A percentile compares a stretch with the other conserved stretches of the same genome.
These are phyloP conservation scores for Mythimna ferrago DNA, from an alignment of 2,888 invertebrate species.

Conservation along the genomic window DNA sequence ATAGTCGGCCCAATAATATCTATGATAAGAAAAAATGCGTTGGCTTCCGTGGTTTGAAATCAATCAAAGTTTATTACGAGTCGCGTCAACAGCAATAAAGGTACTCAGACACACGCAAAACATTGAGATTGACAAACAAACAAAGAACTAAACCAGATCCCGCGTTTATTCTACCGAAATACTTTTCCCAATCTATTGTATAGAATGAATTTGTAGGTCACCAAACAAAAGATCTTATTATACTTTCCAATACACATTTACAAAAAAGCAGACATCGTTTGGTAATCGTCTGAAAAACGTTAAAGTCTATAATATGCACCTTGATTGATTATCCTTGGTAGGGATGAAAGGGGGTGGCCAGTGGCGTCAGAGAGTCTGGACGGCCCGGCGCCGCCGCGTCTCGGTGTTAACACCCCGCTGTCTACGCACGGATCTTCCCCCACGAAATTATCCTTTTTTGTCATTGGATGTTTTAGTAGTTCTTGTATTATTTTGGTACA, in stretches of 20 bases:
- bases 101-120: conserved; percentile 17
- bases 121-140: conserved; percentile 15
- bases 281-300: conserved; percentile 17
- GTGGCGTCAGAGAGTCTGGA: conserved; percentile 57
- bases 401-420: conserved; percentile 21
- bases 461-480: neutral
- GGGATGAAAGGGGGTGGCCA: conserved; percentile 1
- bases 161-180: neutral
- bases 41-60: conserved; percentile 20
- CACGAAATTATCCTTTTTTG: conserved; percentile 12
- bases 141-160: neutral
- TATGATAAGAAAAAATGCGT: neutral
- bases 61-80: conserved; percentile 16
- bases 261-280: conserved; percentile 8
- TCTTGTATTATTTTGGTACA: neutral
- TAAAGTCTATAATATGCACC: conserved; percentile 25
- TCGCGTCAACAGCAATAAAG: neutral
- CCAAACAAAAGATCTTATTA: conserved; percentile 6
- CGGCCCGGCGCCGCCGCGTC: conserved; percentile 53
- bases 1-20: neutral
- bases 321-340: conserved; percentile 51
- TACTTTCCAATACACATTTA: conserved; percentile 12
- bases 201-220: conserved; percentile 4
- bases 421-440: conserved; percentile 16
- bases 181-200: neutral